Percentiles rank a stretch among this genome's conserved stretches.
Evolutionary conservation across 2,797 vertebrate species (phyloP).

Genomic region (Babyrousa celebensis): DNA sequence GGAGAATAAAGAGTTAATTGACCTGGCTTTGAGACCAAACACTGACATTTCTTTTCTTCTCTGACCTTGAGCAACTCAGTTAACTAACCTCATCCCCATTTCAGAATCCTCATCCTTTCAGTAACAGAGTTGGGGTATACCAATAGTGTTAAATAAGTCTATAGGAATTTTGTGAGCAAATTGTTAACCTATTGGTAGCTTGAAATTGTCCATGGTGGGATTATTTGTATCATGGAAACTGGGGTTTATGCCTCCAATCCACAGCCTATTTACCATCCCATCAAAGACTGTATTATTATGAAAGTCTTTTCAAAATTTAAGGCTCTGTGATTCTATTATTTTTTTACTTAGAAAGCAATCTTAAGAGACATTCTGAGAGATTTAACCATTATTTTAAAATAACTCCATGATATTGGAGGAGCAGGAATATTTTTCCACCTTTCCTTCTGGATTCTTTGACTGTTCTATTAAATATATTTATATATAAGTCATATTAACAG

Average conservation of each 20-base stretch:
- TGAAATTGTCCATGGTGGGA: background rate
- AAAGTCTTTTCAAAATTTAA: background rate
- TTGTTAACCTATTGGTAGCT: background rate
- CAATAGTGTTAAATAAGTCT: background rate
- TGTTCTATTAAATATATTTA: background rate
- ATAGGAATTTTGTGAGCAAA: conserved; percentile 21
- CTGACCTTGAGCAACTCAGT: background rate
- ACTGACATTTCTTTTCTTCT: background rate
- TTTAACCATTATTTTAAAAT: background rate
- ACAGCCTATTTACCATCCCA: background rate
- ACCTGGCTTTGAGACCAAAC: background rate
- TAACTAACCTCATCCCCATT: background rate
- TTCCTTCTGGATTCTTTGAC: background rate
- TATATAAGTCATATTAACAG: background rate
- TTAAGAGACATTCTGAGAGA: background rate
- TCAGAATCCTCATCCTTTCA: background rate
- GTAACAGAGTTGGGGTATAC: background rate
- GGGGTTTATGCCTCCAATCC: background rate
- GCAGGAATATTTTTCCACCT: background rate
- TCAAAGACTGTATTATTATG: background rate
- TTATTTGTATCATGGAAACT: background rate
- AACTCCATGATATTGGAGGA: background rate
- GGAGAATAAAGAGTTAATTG: background rate
- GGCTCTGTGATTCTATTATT: background rate
- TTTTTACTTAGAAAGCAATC: background rate